Conservation (phyloP, 2,797 vertebrate species). For the Nannoperca australis region DNA sequence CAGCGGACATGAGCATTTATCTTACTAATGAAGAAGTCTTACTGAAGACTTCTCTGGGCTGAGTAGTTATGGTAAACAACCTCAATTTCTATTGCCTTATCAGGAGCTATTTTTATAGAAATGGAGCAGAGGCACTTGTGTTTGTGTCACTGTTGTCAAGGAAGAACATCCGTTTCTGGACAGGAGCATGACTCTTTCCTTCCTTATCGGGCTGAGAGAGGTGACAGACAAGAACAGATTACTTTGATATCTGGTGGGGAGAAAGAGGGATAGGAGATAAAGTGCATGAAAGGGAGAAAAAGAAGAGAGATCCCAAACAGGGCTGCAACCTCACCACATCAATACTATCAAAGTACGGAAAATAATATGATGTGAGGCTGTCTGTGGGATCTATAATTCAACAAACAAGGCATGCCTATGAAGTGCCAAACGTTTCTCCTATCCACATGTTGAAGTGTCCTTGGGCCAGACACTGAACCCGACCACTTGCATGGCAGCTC, state of each 20-base stretch:
- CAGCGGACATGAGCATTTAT: slow-evolving; percentile 43
- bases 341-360: slow-evolving; percentile 24
- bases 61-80: slow-evolving; percentile 56
- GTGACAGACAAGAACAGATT: slow-evolving; percentile 76
- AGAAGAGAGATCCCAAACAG: slow-evolving; percentile 37
- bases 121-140: slow-evolving; percentile 50
- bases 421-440: background rate
- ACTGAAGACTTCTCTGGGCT: slow-evolving; percentile 28
- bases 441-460: no score
- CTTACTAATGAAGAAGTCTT: slow-evolving; percentile 24
- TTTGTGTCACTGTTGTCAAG: slow-evolving; percentile 68
- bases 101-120: slow-evolving; percentile 61
- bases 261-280: slow-evolving; percentile 37
- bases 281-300: slow-evolving; percentile 22
- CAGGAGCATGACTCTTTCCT: slow-evolving; percentile 60
- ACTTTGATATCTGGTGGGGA: slow-evolving; percentile 46
- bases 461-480: no score
- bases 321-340: slow-evolving; percentile 20
- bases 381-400: slow-evolving; percentile 13
- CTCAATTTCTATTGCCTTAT: slow-evolving; percentile 56
- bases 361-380: slow-evolving; percentile 12
- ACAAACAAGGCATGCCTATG: background rate
- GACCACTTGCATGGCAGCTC: no score
- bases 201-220: slow-evolving; percentile 68
- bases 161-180: slow-evolving; percentile 68